Evolutionary conservation across 1,140 invertebrate species (phyloP).

Genomic region (Ceratina calcarata): DNA sequence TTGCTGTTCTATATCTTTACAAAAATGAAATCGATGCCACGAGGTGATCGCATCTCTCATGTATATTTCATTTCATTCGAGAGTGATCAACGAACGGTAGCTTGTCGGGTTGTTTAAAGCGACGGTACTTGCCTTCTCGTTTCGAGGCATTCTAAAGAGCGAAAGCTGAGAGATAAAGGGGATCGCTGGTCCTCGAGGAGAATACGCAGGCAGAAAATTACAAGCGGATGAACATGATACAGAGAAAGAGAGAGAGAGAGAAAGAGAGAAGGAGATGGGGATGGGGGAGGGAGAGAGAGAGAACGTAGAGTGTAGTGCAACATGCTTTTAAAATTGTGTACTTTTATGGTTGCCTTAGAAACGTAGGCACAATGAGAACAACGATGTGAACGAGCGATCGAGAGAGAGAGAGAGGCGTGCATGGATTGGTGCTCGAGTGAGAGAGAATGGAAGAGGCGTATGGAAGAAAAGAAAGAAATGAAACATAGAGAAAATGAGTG

Average conservation of each 20-base stretch:
- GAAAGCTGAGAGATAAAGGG: conserved; percentile 1
- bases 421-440: neutral
- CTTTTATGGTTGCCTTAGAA: conserved; percentile 22
- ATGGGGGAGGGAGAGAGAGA: conserved; percentile 25
- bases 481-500: neutral
- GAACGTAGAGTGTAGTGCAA: conserved; percentile 23
- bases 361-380: conserved; percentile 51
- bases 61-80: conserved; percentile 31
- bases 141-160: neutral
- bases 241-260: conserved; percentile 24
- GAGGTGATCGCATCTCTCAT: conserved; percentile 26
- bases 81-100: neutral
- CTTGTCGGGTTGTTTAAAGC: neutral
- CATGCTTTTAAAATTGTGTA: conserved; percentile 21
- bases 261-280: conserved; percentile 31
- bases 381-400: conserved; percentile 4
- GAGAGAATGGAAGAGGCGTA: conserved; percentile 18
- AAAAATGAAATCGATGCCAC: conserved; percentile 3
- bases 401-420: conserved; percentile 12
- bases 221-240: conserved; percentile 6
- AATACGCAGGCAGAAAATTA: neutral
- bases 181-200: neutral
- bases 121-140: neutral
- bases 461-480: neutral
- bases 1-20: neutral